Base-by-base conservation (phyloP, 1,140 invertebrate species). In the Macrobrachium nipponense region DNA sequence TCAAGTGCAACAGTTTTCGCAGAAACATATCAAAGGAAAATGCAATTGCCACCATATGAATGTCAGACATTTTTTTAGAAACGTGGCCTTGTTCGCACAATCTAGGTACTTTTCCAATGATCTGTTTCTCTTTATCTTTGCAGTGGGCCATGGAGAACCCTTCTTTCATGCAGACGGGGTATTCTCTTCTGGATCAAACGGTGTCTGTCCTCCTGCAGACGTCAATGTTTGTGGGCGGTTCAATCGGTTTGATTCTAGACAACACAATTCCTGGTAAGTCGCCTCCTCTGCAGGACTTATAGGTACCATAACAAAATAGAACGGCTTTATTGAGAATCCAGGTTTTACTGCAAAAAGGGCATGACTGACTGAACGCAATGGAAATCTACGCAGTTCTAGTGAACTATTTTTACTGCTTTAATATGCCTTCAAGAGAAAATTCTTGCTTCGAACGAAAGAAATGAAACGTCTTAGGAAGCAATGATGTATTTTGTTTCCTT, bases 141-240 rank as follows among this genome's bases (percentile, higher is more conserved):
- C 68, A 82, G 80, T 82, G 80, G 80, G 7, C 73, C 20, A 59
- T 73, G 58, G 70, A 8, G 18, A 72, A 82, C 80, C 68, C 68
- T 6, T 59, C 44, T 8, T 44, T 58, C 68, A 73, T 82, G 6
- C 18, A 75, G 20, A 73, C 80, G 0, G 80, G 80, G 23, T 44
- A n/a, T 44, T 5, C 70, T 36, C 27, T 75, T 51, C 58, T 82
- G 51, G 84, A 86, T 20, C 84, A 86, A 64, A 89, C 90, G 5
- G 76, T 92, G 1, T 87, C 70, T 12, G 91, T 92, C 5, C 86
- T 92, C 59, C 89, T 92, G 11, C 89, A 89, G 3, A 91, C 91
- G 0, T 88, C 89, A 51, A 92, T 92, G 91, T 92, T 92, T 89
- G 90, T 92, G 18, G 91, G 91, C 2, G 91, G 91, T 4, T 87